Evolutionary conservation across 2,888 invertebrate species (phyloP).

Genomic region (Parasteatoda lunata): DNA sequence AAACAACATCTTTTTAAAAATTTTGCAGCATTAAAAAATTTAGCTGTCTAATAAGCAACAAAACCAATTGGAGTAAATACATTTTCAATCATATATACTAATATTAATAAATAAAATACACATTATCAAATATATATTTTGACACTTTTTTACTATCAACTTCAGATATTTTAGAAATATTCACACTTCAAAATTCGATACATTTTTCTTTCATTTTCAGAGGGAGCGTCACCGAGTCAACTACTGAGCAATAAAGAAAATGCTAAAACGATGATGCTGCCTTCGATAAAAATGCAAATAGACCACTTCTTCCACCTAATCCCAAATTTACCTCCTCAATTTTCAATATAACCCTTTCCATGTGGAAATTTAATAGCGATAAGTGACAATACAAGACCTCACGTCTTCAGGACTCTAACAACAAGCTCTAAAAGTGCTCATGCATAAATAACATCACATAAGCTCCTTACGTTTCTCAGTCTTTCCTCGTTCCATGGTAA

Average conservation of each 20-base stretch:
- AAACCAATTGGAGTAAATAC: no score
- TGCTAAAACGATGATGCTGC: not conserved
- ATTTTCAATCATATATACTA: no score
- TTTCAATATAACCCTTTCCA: constrained; percentile 49
- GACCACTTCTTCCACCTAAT: constrained; percentile 24
- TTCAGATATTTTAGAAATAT: no score
- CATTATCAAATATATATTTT: no score
- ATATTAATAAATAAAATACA: no score
- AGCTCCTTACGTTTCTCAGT: constrained; percentile 34
- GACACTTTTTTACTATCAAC: no score
- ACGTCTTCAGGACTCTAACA: not conserved
- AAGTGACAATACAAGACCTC: constrained; percentile 21
- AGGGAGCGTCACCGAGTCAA: no score
- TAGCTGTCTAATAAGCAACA: no score
- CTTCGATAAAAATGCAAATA: constrained; percentile 28
- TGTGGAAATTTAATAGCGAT: constrained; percentile 34
- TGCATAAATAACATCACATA: constrained; percentile 48
- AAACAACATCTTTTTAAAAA: no score
- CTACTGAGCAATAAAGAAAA: not conserved
- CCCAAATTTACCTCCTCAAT: constrained; percentile 53
- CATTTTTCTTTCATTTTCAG: no score
- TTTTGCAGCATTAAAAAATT: no score
- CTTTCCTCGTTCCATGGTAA: not conserved
- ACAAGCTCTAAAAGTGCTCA: constrained; percentile 39
- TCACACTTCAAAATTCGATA: no score